phyloP scores from a whole-genome alignment of 2,888 invertebrate genomes.

The Hemaris fuciformis region DNA sequence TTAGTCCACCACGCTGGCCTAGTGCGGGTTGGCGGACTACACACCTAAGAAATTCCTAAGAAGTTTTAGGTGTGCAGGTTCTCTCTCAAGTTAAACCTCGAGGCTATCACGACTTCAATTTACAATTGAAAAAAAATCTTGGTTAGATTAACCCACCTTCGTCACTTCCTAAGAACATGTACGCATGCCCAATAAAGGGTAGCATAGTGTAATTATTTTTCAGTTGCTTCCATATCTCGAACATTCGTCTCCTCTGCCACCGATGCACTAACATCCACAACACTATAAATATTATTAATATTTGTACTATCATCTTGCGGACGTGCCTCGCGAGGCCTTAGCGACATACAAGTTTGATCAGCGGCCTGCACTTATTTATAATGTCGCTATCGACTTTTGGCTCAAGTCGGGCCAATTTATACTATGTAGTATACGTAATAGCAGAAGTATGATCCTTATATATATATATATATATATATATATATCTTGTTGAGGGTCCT shows the following conservation, averaged over 20 bases:
- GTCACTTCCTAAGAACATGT: conserved; percentile 26
- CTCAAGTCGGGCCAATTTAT: not conserved
- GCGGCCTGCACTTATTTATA: not conserved
- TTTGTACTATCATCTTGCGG: not conserved
- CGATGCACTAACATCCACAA: not conserved
- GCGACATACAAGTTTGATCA: not conserved
- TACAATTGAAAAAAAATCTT: too few species aligned
- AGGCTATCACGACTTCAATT: too few species aligned
- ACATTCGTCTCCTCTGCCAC: conserved; percentile 10
- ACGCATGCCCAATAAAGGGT: conserved; percentile 36
- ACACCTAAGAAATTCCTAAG: too few species aligned
- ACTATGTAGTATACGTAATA: not conserved
- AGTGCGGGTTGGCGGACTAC: too few species aligned
- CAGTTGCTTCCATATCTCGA: conserved; percentile 14
- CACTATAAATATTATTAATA: not conserved
- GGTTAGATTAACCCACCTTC: conserved; percentile 32
- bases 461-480: too few species aligned
- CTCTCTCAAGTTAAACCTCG: too few species aligned
- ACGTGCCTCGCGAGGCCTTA: not conserved
- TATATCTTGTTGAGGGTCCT: too few species aligned
- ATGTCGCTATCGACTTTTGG: not conserved
- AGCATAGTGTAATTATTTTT: conserved; percentile 28
- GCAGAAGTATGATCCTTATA: too few species aligned
- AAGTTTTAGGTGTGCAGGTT: too few species aligned
- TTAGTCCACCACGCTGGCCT: too few species aligned